Percentiles rank a stretch among this genome's conserved stretches.
These are phyloP conservation scores for Xestia ashworthii DNA, from an alignment of 2,888 invertebrate species.

Conservation along the genomic window DNA sequence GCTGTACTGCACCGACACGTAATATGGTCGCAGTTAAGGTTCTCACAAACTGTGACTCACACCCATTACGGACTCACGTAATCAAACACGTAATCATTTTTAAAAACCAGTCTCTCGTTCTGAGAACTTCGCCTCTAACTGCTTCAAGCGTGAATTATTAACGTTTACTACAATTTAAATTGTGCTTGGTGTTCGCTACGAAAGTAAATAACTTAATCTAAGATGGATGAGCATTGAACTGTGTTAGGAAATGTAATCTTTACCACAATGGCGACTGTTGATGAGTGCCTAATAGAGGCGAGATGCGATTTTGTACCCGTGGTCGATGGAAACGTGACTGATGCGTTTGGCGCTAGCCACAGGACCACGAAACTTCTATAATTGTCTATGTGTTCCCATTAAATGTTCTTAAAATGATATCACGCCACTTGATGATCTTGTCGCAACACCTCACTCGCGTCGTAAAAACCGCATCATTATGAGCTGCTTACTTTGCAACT, in stretches of 20 bases:
- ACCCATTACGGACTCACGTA: conserved; percentile 67
- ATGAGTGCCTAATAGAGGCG: conserved; percentile 76
- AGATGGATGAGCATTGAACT: conserved; percentile 69
- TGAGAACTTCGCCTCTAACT: conserved; percentile 69
- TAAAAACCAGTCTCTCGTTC: conserved; percentile 71
- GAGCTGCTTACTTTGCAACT: conserved; percentile 52
- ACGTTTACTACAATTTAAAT: conserved; percentile 65
- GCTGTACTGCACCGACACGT: conserved; percentile 29
- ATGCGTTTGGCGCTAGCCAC: conserved; percentile 76
- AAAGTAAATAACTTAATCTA: conserved; percentile 77
- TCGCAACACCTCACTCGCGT: conserved; percentile 56
- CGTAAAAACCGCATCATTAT: conserved; percentile 69
- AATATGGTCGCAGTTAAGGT: conserved; percentile 45
- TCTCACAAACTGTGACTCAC: conserved; percentile 74
- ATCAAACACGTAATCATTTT: conserved; percentile 71
- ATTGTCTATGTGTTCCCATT: conserved; percentile 77
- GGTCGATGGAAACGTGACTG: conserved; percentile 78
- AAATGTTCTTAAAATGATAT: conserved; percentile 71
- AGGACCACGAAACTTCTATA: conserved; percentile 71
- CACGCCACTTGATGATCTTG: conserved; percentile 56
- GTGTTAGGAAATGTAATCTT: conserved; percentile 78
- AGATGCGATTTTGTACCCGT: conserved; percentile 77
- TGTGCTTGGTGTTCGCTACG: conserved; percentile 55
- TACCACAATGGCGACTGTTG: conserved; percentile 79
- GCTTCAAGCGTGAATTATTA: conserved; percentile 71